A percentile compares a stretch with the other conserved stretches of the same genome.
phyloP scores from a whole-genome alignment of 1,140 invertebrate genomes.

The Aphelinus certus region DNA sequence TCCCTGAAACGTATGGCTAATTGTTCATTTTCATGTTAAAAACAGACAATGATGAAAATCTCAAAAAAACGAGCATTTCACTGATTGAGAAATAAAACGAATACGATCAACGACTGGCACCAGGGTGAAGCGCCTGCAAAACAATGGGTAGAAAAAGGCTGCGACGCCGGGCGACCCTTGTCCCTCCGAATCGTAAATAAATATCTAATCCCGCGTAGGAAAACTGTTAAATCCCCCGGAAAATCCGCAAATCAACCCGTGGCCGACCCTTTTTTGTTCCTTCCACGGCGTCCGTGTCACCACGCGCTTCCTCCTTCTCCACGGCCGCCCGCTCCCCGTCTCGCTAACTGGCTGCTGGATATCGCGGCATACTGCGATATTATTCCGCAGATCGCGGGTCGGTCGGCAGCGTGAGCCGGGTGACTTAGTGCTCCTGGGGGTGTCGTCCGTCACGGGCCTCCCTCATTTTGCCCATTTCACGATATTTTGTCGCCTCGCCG shows the following conservation, averaged over 20 bases:
- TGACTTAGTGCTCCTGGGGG: constrained; percentile 61
- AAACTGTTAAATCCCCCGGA: constrained; percentile 17
- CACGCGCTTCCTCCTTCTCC: neutral
- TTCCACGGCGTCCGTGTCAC: neutral
- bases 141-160: no score
- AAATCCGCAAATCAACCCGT: constrained; percentile 36
- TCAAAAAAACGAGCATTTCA: no score
- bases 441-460: constrained; percentile 50
- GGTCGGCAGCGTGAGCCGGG: constrained; percentile 40
- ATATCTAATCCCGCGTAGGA: constrained; percentile 28
- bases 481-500: constrained; percentile 35
- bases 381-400: constrained; percentile 49
- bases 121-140: no score
- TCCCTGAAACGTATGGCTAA: no score
- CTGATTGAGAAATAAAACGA: no score
- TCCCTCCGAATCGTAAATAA: constrained; percentile 33
- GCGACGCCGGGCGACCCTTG: no score
- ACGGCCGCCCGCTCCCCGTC: neutral
- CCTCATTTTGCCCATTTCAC: constrained; percentile 15
- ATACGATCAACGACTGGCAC: no score
- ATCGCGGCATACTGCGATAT: constrained; percentile 43
- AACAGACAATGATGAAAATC: no score
- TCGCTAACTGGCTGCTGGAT: no score
- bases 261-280: constrained; percentile 20
- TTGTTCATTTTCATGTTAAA: no score